Base-by-base conservation (phyloP, 2,888 invertebrate genomes). In the Isotomurus palustris region DNA sequence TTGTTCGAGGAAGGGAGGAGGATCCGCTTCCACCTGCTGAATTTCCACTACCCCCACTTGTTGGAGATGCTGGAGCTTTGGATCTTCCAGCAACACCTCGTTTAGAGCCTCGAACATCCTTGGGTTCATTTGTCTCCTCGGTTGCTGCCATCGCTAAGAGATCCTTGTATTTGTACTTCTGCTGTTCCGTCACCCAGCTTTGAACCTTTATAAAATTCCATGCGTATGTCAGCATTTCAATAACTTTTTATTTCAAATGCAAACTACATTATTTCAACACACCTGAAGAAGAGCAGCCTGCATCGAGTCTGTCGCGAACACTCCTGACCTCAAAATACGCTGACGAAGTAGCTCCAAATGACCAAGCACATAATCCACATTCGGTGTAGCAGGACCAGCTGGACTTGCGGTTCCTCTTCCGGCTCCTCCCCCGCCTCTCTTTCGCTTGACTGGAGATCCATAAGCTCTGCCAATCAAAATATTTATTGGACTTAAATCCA, bases 301-400 rank as follows among this genome's bases (percentile, higher is more conserved):
- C 84, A 96, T 88, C 71, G 85, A 84, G 75, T 93, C 92, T 76
- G 88, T 84, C 67, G 88, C 88, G 76, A 91, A 91, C 73, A 94
- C 83, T 3, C 47, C 56, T 14, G 17, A 19, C 73, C 58, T 75
- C 64, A 58, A 74, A 73, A 88, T 87, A 73, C 84, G 84, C 69
- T 85, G 79, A 73, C 93, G 80, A 79, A 94, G 83, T 77, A 89
- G 87, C 75, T 96, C 95, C 73, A 97, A 81, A 78, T 97, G 96
- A 58, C 87, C 86, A 71, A 97, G 80, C 65, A 95, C 88, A 55
- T 61, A 58, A 50, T 70, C 70, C 19, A 67, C 56, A 21, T 62
- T 62, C 2, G 70, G 70, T 14, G 66, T 63, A 6, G 64, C 59
- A 21, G 68, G 64, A 21, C 66, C 68, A 10, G 70, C 67, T 3